Evolutionary conservation across 2,113 vertebrate species (phyloP).

Genomic region (Cyprinodon variegatus): DNA sequence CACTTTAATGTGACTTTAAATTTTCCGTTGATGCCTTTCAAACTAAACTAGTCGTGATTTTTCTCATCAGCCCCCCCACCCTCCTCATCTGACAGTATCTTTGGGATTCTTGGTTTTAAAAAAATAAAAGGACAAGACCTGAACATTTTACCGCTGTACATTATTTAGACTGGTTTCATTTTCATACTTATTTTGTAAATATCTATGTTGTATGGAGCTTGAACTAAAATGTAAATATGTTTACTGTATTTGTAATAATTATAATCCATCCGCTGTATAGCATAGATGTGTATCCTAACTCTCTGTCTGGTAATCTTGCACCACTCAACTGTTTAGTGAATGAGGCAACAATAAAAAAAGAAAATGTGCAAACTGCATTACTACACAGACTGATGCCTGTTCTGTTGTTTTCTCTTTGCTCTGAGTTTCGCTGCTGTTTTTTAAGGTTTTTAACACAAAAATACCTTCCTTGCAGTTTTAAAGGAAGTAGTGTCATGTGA

Average conservation of each 20-base stretch:
- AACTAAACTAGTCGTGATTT: slow-evolving; percentile 63
- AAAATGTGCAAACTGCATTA: slow-evolving; percentile 84
- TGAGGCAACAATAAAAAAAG: slow-evolving; percentile 98
- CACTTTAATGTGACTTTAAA: not conserved
- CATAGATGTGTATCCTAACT: slow-evolving; percentile 97
- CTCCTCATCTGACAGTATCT: slow-evolving; percentile 53
- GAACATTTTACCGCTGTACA: slow-evolving; percentile 88
- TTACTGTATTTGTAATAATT: slow-evolving; percentile 99
- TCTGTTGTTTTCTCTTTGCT: slow-evolving; percentile 36
- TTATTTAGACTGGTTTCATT: slow-evolving; percentile 89
- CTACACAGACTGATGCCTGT: slow-evolving; percentile 57
- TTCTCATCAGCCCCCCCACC: slow-evolving; percentile 36
- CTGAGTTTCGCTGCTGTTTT: not conserved
- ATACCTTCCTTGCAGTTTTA: too few species aligned
- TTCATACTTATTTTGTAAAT: slow-evolving; percentile 99
- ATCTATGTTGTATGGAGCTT: slow-evolving; percentile 95
- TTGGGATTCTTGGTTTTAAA: slow-evolving; percentile 55
- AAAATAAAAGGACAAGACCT: slow-evolving; percentile 52
- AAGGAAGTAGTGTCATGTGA: too few species aligned
- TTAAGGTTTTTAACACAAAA: too few species aligned
- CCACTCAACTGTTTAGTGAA: slow-evolving; percentile 95
- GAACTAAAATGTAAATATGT: slow-evolving; percentile 99
- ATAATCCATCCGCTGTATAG: slow-evolving; percentile 99
- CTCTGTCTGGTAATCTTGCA: slow-evolving; percentile 98
- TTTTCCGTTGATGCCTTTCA: slow-evolving; percentile 76